Base-by-base conservation (phyloP, 2,797 vertebrate species). In the Gadopsis marmoratus region DNA sequence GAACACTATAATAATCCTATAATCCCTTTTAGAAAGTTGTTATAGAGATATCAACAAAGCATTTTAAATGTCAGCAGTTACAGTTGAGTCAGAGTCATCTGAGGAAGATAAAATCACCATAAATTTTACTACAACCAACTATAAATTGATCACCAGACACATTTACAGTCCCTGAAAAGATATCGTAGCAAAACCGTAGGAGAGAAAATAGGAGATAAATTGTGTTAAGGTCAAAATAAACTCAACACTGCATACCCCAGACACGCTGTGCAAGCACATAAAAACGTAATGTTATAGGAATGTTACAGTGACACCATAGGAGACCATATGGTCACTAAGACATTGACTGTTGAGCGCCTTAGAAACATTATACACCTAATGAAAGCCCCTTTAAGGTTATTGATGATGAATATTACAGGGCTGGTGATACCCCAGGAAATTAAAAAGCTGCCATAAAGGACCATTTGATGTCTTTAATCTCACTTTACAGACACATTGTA, bases 71-170 rank as follows among this genome's bases (percentile, higher is more conserved):
- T 56, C 66, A 62, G 53, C 53, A 35, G 48, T 61, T 61, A 55
- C 50, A 71, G 17, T 8, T 79, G 26, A 70, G 67, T 70, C 29
- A 65, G 43, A 79, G 59, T 72, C 61, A 78, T 69, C 23, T 2
- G 17, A 74, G 37, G 13, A 58, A 29, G 54, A 85, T 85, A 69
- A 65, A 77, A 64, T 76, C 43, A 51, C 33, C 33, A 54, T 39
- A 26, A 19, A 21, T 65, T 7, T 56, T 39, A 53, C 56, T 66
- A 64, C 19, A 71, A 71, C 41, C 65, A 47, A 21, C 50, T n/a
- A 33, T 66, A 75, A 82, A 81, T 29, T 89, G 58, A 65, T 51
- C 80, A 65, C 58, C 62, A 71, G 54, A 79, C 51, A 60, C 45
- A 35, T 48, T 74, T 47, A 69, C 61, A 78, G 33, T 66, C 54